Conservation (phyloP, 1,140 invertebrate genomes). For the Idris sp. region DNA sequence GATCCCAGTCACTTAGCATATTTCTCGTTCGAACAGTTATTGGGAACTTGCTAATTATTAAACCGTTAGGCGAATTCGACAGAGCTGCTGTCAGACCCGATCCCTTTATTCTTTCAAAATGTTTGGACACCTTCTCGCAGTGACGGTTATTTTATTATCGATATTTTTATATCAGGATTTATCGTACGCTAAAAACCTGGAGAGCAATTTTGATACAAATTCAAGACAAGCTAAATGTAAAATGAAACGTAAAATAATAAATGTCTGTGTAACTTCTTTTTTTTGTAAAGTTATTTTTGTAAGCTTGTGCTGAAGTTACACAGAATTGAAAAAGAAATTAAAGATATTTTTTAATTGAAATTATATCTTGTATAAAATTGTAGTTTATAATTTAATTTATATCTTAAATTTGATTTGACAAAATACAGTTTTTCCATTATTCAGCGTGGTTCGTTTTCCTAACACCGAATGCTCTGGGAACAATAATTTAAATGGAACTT, state of each 20-base stretch:
- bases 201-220: slow-evolving; percentile 56
- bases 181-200: slow-evolving; percentile 30
- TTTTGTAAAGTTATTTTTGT: no score
- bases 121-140: slow-evolving; percentile 50
- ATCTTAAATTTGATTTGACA: no score
- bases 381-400: no score
- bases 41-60: slow-evolving; percentile 62
- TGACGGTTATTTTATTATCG: slow-evolving; percentile 52
- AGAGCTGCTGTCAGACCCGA: neutral
- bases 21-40: slow-evolving; percentile 34
- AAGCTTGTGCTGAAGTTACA: no score
- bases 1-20: slow-evolving; percentile 15
- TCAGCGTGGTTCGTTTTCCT: slow-evolving; percentile 85
- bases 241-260: no score
- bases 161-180: slow-evolving; percentile 54
- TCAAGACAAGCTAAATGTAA: slow-evolving; percentile 58
- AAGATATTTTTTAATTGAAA: no score
- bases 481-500: slow-evolving; percentile 85
- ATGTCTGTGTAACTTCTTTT: no score
- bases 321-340: no score
- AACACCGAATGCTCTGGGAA: slow-evolving; percentile 82
- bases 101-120: slow-evolving; percentile 58
- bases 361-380: no score
- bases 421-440: slow-evolving; percentile 82
- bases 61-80: slow-evolving; percentile 38